These are phyloP conservation scores for Melinopterus prodromus DNA, from an alignment of 2,888 invertebrate genomes.

Conservation along the genomic window DNA sequence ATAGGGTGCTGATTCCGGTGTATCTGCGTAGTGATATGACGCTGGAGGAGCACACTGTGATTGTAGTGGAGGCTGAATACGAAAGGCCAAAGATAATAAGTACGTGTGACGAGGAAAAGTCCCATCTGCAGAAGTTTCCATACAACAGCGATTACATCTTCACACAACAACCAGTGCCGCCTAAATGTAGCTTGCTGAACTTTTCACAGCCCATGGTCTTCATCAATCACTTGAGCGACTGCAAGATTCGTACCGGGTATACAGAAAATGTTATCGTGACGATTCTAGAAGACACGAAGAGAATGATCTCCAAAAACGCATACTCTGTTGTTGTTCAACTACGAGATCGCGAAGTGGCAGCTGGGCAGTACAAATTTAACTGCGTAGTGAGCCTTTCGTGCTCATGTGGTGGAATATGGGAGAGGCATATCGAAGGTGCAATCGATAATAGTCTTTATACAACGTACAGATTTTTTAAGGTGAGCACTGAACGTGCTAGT, in stretches of 20 bases:
- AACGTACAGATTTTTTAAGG: neutral
- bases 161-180: neutral
- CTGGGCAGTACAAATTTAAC: neutral
- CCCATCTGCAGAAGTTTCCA: neutral
- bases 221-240: neutral
- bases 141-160: neutral
- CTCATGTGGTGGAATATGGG: neutral
- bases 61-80: conserved; percentile 11
- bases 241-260: neutral
- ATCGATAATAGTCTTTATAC: neutral
- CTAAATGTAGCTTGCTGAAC: neutral
- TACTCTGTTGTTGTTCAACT: neutral
- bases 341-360: neutral
- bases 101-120: neutral
- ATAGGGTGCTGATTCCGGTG: neutral
- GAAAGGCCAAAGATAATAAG: conserved; percentile 8
- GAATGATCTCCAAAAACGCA: neutral
- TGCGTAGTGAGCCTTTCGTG: neutral
- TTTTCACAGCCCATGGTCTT: neutral
- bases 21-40: conserved; percentile 21
- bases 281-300: neutral
- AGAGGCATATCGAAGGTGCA: neutral
- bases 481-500: neutral
- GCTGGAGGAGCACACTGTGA: conserved; percentile 6
- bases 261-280: neutral